Base-by-base conservation (phyloP, 2,797 vertebrate genomes). In the Anguilla pacifica region DNA sequence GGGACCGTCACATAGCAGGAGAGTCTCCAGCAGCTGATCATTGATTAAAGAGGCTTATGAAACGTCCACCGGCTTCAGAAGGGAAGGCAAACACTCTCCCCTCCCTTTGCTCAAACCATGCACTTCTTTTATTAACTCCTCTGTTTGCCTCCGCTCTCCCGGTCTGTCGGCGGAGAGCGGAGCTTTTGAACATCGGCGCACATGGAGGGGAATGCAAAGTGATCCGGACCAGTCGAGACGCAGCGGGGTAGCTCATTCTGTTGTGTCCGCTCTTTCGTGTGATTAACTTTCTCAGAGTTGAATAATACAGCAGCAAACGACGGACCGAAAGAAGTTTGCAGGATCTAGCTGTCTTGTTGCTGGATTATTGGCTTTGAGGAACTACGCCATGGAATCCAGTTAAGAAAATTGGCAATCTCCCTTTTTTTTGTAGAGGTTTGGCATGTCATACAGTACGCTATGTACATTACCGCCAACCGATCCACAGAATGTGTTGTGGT, bases 21-120 rank as follows among this genome's bases (percentile, higher is more conserved):
- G 90, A 51, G 53, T 88, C 89, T 90, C 87, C 89, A 90, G 92
- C 89, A 72, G 92, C 89, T 93, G 93, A 94, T 95, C 93, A 94
- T 92, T 96, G 94, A 96, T 96, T 95, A 95, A 93, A 94, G 90
- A 92, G 90, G 88, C 94, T 91, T 91, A 93, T 94, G 91, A 93
- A 35, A 94, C 93, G 92, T 91, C 90, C 92, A 91, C 91, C 92
- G 90, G 92, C 89, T 90, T 91, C 86, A 88, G 22, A 10, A 59
- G 85, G n/a, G 31, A 89, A 90, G 92, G 94, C 91, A 92, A 94
- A 90, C 86, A 90, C 59, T 61, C 72, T 17, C n/a, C n/a, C 39
- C 67, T 49, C 67, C 25, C 79, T 70, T 83, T 72, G 53, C 10
- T 59, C 61, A 83, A 70, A 83, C 59, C 77, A 55, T 84, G 6